phyloP scores from a whole-genome alignment of 2,797 vertebrate species.

The Microctenopoma lineatum region DNA sequence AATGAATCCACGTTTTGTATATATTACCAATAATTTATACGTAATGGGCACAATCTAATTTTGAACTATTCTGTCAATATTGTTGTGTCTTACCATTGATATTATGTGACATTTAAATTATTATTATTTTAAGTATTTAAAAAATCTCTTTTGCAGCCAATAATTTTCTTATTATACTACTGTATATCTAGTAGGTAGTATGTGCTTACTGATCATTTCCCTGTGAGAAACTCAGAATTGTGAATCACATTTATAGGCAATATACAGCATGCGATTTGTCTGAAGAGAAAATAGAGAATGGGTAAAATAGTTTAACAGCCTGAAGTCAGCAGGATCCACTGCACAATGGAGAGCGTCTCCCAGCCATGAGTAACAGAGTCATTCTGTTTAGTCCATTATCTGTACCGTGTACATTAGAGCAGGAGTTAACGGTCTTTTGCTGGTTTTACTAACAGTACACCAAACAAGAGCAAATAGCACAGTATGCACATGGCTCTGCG shows the following conservation, averaged over 20 bases:
- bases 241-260: constrained; percentile 42
- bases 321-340: constrained; percentile 39
- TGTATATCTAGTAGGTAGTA: not conserved
- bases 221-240: constrained; percentile 19
- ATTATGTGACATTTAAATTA: constrained; percentile 1
- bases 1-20: not conserved
- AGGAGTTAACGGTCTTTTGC: constrained; percentile 54
- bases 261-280: constrained; percentile 56
- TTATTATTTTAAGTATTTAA: not conserved
- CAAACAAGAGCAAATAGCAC: constrained; percentile 40
- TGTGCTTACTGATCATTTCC: constrained; percentile 26
- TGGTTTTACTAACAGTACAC: constrained; percentile 65
- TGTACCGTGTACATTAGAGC: constrained; percentile 43
- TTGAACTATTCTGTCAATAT: constrained; percentile 1
- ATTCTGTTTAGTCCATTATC: constrained; percentile 39
- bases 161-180: constrained; percentile 21
- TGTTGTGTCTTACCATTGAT: not conserved
- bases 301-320: constrained; percentile 43
- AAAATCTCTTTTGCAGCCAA: constrained; percentile 11
- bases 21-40: constrained; percentile 9
- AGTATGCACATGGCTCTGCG: constrained; percentile 37
- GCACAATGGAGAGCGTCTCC: constrained; percentile 45
- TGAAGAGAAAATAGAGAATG: constrained; percentile 41
- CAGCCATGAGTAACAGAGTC: constrained; percentile 51
- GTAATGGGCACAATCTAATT: not conserved